Evolutionary conservation across 2,888 invertebrate species (phyloP), one percentile per base, ranked within the genome.

Genomic region (Papilio elwesi): DNA sequence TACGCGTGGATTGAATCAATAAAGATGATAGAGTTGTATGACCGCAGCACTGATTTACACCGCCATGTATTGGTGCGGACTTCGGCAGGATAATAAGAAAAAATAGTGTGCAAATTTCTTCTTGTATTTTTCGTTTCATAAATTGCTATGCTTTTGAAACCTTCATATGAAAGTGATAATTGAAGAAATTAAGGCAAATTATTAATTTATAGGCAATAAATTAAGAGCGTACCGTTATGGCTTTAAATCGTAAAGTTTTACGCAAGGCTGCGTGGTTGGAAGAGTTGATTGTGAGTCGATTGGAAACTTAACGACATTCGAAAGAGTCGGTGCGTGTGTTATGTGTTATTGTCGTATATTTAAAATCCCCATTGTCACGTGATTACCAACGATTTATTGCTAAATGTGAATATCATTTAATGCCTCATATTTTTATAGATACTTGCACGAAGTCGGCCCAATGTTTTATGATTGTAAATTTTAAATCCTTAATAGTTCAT

Each of bases 161-260:
- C 26, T 48, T 16, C 16, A 16, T 64, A 64, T 43, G 16, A 63
- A 63, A 63, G 55, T 43, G 2, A 6, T 68, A 49, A 53, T 63
- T 43, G 16, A 63, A 43, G 13, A 53, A 70, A 63, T 70, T 26
- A 63, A 63, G 10, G 63, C 26, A 62, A 70, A 36, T 65, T 55
- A 13, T 65, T 49, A 53, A 48, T 70, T 65, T 62, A 71, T 62
- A 47, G 12, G 38, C 53, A 65, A 65, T 69, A 65, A 73, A 66
- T 69, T 72, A 68, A 71, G 43, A 67, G 9, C 52, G 66, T 53
- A 73, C 69, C 69, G 73, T 69, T 69, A 73, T 15, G 48, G 59
- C 26, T 36, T 26, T 73, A 57, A 65, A 59, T 26, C 49, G 57
- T 73, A 55, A 71, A 69, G 36, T 59, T 73, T 66, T 69, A 69